Percentiles rank a stretch among this genome's conserved stretches.
Evolutionary conservation across 2,888 invertebrate genomes (phyloP).

Genomic region (Hanleya hanleyi): DNA sequence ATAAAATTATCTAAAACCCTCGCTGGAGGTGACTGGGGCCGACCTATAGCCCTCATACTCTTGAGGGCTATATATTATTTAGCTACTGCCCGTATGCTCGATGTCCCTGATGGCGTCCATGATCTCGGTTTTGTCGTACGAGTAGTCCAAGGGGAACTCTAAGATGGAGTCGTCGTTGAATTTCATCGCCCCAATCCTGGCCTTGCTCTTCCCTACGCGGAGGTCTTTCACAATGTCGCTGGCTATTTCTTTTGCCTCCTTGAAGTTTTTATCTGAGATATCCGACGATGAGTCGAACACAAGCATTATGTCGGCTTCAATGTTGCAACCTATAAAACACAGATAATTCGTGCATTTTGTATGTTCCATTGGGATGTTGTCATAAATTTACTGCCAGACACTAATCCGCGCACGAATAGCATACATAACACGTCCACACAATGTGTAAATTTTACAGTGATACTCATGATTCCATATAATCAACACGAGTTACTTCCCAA

Average conservation of each 20-base stretch:
- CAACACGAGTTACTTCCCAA: too few relatives aligned
- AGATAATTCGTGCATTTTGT: too few relatives aligned
- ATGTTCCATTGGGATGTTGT: too few relatives aligned
- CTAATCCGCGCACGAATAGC: too few relatives aligned
- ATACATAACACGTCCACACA: too few relatives aligned
- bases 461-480: too few relatives aligned
- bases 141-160: conserved; percentile 13
- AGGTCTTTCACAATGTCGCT: conserved; percentile 12
- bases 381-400: too few relatives aligned
- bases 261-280: background rate
- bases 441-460: too few relatives aligned
- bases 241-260: conserved; percentile 2
- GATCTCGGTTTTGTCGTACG: background rate
- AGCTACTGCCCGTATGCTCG: background rate
- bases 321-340: background rate
- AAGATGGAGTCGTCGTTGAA: background rate
- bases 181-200: conserved; percentile 1
- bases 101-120: background rate
- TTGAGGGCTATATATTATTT: too few relatives aligned
- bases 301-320: conserved; percentile 11
- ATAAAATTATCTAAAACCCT: too few relatives aligned
- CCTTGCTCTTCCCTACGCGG: background rate
- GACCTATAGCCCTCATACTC: too few relatives aligned
- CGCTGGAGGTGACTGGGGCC: too few relatives aligned
- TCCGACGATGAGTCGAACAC: conserved; percentile 20